Base-by-base conservation (phyloP, 1,140 invertebrate genomes). In the Globodera rostochiensis region DNA sequence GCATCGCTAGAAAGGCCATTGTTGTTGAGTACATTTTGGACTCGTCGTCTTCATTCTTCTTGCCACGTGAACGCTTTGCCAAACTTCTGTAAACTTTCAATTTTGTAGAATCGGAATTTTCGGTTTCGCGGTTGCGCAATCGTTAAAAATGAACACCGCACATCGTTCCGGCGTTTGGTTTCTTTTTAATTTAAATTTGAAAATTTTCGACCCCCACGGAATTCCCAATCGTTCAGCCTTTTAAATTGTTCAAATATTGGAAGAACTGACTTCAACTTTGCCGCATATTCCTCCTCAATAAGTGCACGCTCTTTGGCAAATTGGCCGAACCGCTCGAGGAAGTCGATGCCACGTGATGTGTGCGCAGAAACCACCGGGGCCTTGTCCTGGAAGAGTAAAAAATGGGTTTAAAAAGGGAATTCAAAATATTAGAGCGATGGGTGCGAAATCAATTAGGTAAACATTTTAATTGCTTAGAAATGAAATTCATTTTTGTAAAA, bases 41-140 rank as follows among this genome's bases (percentile, higher is more conserved):
- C 91, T 98, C 96, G 90, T 98, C 96, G 91, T 98, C 96, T 90
- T 98, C 96, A 91, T 97, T 97, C 92, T 96, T 97, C 92, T 98
- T 98, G 84, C 95, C 95, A 91, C 96, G 94, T 92, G 96, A 96
- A 92, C 93, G 96, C 92, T 97, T 98, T 71, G 95, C 95, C 88
- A 98, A 93, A 92, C 94, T 94, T 71, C 47, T 73, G 47, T 21
- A 82, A 73, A 66, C 25, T 67, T 5, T 19, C 11, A 36, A 36
- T 3, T 36, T 36, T 36, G 36, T 36, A 36, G 36, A 36, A 36
- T 36, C 0, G 36, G 36, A 36, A 36, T 36, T 36, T 36, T 36
- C 36, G 36, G 36, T 36, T 36, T 36, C 36, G 36, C 36, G 36
- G 36, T 36, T 36, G 36, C 36, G 36, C 36, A 36, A 36, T 36